Evolutionary conservation across 2,113 vertebrate species (phyloP), one percentile per base, ranked within the genome.

Genomic region (Mola mola): DNA sequence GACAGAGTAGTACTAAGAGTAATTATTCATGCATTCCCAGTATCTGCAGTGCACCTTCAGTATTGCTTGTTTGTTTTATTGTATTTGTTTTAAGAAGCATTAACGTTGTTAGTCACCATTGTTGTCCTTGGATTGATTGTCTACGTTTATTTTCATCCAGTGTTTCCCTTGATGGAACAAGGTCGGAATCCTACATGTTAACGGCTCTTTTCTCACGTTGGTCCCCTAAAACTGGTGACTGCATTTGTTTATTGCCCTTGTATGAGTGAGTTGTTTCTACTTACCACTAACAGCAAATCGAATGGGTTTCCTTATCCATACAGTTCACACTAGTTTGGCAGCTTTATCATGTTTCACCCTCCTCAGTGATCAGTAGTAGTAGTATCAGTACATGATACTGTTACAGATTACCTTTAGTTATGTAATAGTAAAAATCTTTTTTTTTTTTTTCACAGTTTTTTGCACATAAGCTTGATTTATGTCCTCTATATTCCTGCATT

Each of bases 311-410:
- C 22, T 24, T 5, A 22, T 49, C n/a, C 42, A 7, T n/a, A 9
- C 33, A 8, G 53, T 71, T 49, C 34, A 19, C 16, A 3, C 28
- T 29, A 40, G 50, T 44, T 50, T 44, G 28, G 31, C 44, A 48
- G 20, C 29, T 21, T 62, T 38, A 43, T 43, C 47, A 62, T 2
- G n/a, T 29, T 46, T 13, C 10, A 8, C 10, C n/a, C n/a, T n/a
- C 12, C 31, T 31, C 41, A 26, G 28, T 48, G 29, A 72, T 28
- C 26, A 38, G 42, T 38, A 43, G 33, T 51, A 71, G 41, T 19
- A 38, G 55, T 20, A 44, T 13, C 20, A 52, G 13, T 42, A 58
- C 11, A 40, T 16, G 15, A n/a, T n/a, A n/a, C n/a, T n/a, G n/a
- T n/a, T n/a, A n/a, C n/a, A n/a, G n/a, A n/a, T n/a, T n/a, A n/a